Base-by-base conservation (phyloP, 37 sponge, comb jelly and placozoan species). In the Oscarella lobularis region DNA sequence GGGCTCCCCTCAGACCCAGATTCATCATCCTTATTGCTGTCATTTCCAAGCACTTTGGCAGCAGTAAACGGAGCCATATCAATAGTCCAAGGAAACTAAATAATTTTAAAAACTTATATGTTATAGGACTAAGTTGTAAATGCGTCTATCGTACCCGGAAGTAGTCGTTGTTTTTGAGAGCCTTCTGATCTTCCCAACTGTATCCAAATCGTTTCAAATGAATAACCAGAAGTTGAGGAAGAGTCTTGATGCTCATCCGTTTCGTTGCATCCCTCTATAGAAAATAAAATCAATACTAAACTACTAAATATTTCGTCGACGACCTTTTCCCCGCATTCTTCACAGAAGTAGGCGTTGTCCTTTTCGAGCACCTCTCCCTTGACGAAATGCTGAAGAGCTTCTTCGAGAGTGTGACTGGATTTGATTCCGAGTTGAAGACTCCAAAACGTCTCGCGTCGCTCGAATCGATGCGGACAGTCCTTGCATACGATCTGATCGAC, bases 281-380 rank as follows among this genome's bases (percentile, higher is more conserved):
- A 6, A 5, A 32, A 68, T 4, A 68, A 32, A 68, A 32, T 29
- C 71, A 32, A 4, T 29, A 4, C 6, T 35, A 68, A 32, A 68
- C 71, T 14, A 4, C 29, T 35, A 68, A 5, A 5, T 5, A 14
- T 68, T 40, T 37, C n/a, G n/a, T n/a, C n/a, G n/a, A n/a, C n/a
- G 33, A 89, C 90, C 84, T 95, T 95, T 73, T 91, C 87, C 39
- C 85, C 66, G 39, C 96, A 95, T 78, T 91, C 82, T 75, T 91
- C 96, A 80, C 96, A 95, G 54, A 85, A 48, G 83, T 95, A 95
- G n/a, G 89, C 89, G 65, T 95, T 95, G 73, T 95, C 96, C 29
- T 88, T 90, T 78, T 95, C 92, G 66, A 95, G 78, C 83, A 77
- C 38, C 38, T 95, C 96, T 27, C 96, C 96, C 75, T 91, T 90